Percentiles rank a stretch among this genome's conserved stretches.
phyloP scores from a whole-genome alignment of 2,113 vertebrate species.

The Pterocles burchelli region DNA sequence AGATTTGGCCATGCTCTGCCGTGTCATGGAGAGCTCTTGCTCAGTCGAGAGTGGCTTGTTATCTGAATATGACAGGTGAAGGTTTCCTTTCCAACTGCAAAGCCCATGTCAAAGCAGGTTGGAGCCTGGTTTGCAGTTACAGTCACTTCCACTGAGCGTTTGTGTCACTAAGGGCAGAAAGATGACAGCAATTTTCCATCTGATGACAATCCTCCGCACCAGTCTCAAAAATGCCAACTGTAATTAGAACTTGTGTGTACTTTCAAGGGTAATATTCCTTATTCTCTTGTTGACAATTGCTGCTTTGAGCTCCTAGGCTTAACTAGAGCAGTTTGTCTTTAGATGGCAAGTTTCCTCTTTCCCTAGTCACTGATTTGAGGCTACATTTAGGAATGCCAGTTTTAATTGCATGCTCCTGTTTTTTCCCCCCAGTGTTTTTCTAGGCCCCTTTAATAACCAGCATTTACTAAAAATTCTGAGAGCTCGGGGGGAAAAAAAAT shows the following conservation, averaged over 20 bases:
- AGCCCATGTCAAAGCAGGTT: not conserved
- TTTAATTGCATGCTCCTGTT: not conserved
- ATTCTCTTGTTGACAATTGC: slow-evolving; percentile 22
- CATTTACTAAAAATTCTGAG: not conserved
- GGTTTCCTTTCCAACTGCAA: not conserved
- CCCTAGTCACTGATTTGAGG: not conserved
- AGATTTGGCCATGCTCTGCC: not conserved
- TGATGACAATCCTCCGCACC: not conserved
- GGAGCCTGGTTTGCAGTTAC: not conserved
- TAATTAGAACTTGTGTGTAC: slow-evolving; percentile 37
- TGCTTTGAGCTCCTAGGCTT: not conserved
- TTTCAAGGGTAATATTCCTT: slow-evolving; percentile 14
- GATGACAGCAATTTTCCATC: not conserved
- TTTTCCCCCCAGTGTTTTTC: not conserved
- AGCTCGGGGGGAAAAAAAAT: not conserved
- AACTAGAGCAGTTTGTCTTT: slow-evolving; percentile 20
- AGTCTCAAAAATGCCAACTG: not conserved
- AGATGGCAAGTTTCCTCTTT: not conserved
- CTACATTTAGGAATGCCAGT: not conserved
- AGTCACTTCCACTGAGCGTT: not conserved
- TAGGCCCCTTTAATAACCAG: not conserved
- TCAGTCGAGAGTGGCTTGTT: not conserved
- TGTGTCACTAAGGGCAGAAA: not conserved
- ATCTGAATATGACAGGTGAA: not conserved
- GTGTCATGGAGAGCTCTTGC: rapidly evolving